Evolutionary conservation across 2,113 vertebrate species (phyloP), one percentile per base, ranked within the genome.

Genomic region (Haplochromis burtoni): DNA sequence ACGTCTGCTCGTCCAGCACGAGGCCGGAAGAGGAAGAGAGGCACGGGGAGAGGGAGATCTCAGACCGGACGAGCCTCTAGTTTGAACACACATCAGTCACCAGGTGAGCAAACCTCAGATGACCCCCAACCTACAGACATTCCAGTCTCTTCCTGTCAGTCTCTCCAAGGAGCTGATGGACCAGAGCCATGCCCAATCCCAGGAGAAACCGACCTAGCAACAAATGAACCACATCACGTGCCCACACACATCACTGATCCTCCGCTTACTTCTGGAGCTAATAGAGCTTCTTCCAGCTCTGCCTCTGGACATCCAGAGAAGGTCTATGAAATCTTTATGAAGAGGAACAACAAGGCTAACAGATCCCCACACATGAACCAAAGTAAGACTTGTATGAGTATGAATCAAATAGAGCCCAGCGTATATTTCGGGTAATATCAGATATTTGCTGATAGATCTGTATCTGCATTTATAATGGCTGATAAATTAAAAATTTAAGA

Each of bases 301-400:
- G 42, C 51, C 8, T 81, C 81, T 40, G 59, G 12, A 59, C 42
- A 19, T 7, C 14, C 14, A 10, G 54, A 63, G 29, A 33, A 66
- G 16, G 38, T 89, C 78, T 90, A 78, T 82, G 85, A 92, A 35
- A 87, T 93, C 31, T 92, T 95, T 71, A 26, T 85, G 47, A 93
- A 80, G 86, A 90, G 47, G 80, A 68, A 40, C 14, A 4, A 5
- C 21, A 13, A 12, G 4, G 38, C 10, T 2, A 45, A 19, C 35
- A 16, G 42, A 82, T 9, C 81, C 26, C 6, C 86, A 49, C 86
- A 84, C 61, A 71, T 10, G n/a, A 86, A n/a, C 11, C 13, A 33
- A 90, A 17, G 95, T 95, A 81, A 88, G 89, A 86, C 17, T 49
- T 78, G 17, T 17, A n/a, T 29, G 38, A 40, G 11, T 17, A 0